Percentiles rank a stretch among this genome's conserved stretches.
Conservation (phyloP, 2,113 vertebrate genomes). For the Equus quagga region DNA sequence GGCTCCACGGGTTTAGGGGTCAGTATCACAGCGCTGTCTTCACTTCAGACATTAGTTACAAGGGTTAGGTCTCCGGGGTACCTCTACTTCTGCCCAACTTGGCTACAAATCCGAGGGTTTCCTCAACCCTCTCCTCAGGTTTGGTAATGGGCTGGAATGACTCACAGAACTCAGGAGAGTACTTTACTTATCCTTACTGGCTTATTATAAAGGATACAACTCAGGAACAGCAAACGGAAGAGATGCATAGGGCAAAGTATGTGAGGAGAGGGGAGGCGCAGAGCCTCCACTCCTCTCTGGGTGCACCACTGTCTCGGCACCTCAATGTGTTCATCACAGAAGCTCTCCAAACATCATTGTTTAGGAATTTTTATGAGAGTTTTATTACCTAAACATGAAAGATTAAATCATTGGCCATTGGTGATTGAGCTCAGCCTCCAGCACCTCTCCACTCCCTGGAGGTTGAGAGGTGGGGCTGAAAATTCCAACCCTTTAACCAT, state of each 20-base stretch:
- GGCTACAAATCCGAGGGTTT: background rate
- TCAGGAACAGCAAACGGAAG: background rate
- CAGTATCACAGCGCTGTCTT: no score
- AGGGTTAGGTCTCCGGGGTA: background rate
- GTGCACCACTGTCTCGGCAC: background rate
- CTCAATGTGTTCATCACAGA: background rate
- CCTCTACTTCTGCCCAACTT: background rate
- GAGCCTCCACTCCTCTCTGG: background rate
- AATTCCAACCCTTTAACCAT: background rate
- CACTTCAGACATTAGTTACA: background rate
- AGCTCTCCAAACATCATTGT: background rate
- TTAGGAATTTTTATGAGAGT: background rate
- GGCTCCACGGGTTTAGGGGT: background rate
- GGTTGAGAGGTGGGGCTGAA: background rate
- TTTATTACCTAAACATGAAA: background rate
- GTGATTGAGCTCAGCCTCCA: background rate
- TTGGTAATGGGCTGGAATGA: background rate
- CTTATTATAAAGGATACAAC: background rate
- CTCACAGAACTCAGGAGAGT: background rate
- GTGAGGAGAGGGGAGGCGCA: background rate
- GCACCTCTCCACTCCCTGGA: background rate
- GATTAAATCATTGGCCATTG: background rate
- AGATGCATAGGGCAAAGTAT: background rate
- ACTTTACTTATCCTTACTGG: background rate
- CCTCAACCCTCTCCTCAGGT: background rate